Base-by-base conservation (phyloP, 2,113 vertebrate species). In the Plestiodon gilberti region DNA sequence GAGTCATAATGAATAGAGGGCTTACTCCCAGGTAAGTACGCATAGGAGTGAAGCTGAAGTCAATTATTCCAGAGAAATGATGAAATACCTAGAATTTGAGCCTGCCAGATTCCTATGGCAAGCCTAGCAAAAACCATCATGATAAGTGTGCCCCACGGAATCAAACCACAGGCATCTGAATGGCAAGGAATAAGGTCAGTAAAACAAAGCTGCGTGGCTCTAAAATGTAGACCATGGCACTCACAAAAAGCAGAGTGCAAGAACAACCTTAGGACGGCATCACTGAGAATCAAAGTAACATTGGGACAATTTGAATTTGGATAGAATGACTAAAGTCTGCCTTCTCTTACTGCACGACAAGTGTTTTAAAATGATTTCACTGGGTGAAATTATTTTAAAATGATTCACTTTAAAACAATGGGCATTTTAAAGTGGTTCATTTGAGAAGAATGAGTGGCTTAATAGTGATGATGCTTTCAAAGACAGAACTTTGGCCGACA, bases 281-380 rank as follows among this genome's bases (percentile, higher is more conserved):
- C 90, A 89, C 90, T 93, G 93, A 48, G 92, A 93, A 91, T 93
- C 91, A 93, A 1, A 2, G 94, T 95, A 93, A 91, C 38, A 81
- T 90, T 95, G 85, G 85, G 89, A 91, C 89, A 94, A 48, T 30
- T 30, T 7, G 55, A 57, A 57, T 17, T 57, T 57, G 55, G 55
- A 57, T 2, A 57, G 55, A 13, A 14, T 57, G 55, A 57, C 13
- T 57, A 57, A 6, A 57, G 13, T 3, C 55, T 2, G 17, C 11
- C 55, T 17, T 17, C 55, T 14, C 5, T 57, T 10, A 15, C 55
- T 57, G 55, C 10, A 57, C 13, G 17, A 17, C 13, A 57, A 57
- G 13, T 57, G 55, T 57, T 57, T 17, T 57, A 57, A 14, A 57
- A 57, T 57, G 55, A 17, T 57, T 17, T 48, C 43, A 48, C 43